Conservation (phyloP, 2,113 vertebrate genomes). For the Platichthys flesus region DNA sequence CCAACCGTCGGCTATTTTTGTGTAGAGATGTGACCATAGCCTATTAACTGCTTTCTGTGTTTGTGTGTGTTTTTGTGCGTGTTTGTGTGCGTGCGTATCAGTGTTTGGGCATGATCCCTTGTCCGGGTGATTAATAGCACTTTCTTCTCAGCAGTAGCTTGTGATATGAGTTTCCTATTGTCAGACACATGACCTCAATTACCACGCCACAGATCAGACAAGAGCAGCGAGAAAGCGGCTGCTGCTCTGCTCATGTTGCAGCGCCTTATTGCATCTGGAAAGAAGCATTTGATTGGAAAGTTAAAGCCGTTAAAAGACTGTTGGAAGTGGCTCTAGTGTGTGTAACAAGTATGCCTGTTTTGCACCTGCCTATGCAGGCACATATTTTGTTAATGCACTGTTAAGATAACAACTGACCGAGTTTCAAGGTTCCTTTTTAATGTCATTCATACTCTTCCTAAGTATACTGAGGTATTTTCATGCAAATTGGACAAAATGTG, state of each 20-base stretch:
- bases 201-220: constrained; percentile 60
- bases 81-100: neutral
- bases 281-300: constrained; percentile 13
- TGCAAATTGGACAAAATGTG: too few relatives aligned
- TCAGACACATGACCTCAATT: constrained; percentile 73
- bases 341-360: neutral
- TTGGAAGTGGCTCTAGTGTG: neutral
- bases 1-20: neutral
- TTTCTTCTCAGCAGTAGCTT: constrained; percentile 35
- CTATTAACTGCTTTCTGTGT: neutral
- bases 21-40: neutral
- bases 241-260: constrained; percentile 23
- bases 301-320: constrained; percentile 1
- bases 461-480: too few relatives aligned
- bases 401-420: too few relatives aligned
- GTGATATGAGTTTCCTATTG: constrained; percentile 67
- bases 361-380: neutral
- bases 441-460: too few relatives aligned
- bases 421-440: too few relatives aligned
- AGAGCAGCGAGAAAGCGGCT: constrained; percentile 15
- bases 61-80: constrained; percentile 15
- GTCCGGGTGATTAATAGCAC: constrained; percentile 73
- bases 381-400: too few relatives aligned
- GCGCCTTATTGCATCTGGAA: constrained; percentile 30
- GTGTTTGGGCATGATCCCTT: constrained; percentile 47